Conservation (phyloP, 1,140 invertebrate species). For the Pachypeltis micranthus region DNA sequence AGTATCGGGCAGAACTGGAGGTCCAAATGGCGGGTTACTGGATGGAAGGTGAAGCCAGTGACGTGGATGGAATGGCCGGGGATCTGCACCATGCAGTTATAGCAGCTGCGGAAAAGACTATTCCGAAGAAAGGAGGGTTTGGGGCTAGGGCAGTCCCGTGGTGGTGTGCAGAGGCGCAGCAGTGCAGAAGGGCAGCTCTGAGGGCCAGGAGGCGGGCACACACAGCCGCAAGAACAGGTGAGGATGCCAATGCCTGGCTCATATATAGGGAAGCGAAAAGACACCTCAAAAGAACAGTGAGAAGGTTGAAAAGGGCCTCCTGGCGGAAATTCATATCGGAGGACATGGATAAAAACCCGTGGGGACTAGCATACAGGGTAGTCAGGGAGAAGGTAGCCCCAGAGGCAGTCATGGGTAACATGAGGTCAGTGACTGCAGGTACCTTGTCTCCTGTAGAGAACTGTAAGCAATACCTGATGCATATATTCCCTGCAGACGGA, state of each 20-base stretch:
- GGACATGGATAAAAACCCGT: neutral
- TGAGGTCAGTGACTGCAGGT: neutral
- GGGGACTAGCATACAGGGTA: neutral
- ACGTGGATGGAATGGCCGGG: neutral
- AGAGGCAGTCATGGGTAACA: neutral
- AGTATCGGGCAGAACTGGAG: neutral
- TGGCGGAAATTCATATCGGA: neutral
- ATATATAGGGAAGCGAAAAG: neutral
- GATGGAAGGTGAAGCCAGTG: neutral
- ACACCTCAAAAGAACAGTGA: neutral
- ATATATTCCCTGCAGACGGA: neutral
- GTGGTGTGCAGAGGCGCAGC: neutral
- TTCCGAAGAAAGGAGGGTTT: neutral
- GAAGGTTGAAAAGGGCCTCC: neutral
- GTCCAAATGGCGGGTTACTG: neutral
- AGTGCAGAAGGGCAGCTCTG: neutral
- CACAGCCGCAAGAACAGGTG: neutral
- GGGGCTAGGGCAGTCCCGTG: neutral
- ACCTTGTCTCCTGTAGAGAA: neutral
- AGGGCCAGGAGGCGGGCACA: neutral
- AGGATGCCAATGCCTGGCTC: neutral
- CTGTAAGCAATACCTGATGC: neutral
- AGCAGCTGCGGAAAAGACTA: neutral
- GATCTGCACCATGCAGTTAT: neutral
- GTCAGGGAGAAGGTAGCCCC: neutral